Evolutionary conservation across 2,888 invertebrate genomes (phyloP).

Genomic region (Coecobrya sp.): DNA sequence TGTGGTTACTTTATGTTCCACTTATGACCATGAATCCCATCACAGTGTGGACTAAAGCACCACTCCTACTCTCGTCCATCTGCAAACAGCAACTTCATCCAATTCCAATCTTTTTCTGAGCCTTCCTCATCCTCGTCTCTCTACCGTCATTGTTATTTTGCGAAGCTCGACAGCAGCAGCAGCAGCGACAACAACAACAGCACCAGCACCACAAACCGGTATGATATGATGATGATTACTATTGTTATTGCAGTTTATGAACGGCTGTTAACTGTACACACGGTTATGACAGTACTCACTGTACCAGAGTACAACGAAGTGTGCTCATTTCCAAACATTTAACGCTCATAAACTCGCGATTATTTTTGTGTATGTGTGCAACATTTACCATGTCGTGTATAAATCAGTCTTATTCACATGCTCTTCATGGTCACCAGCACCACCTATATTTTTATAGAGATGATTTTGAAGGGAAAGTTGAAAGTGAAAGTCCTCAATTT

Average conservation of each 20-base stretch:
- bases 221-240: slow-evolving; percentile 46
- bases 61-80: neutral
- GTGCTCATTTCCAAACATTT: slow-evolving; percentile 1
- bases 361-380: neutral
- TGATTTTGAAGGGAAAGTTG: neutral
- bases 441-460: slow-evolving; percentile 30
- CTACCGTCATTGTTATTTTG: neutral
- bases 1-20: slow-evolving; percentile 61
- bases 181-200: neutral
- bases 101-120: slow-evolving; percentile 28
- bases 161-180: neutral
- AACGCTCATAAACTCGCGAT: slow-evolving; percentile 43
- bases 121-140: slow-evolving; percentile 23
- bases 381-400: neutral
- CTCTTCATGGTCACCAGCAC: neutral
- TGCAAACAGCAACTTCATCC: slow-evolving; percentile 26
- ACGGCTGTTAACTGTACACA: slow-evolving; percentile 15
- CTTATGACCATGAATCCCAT: slow-evolving; percentile 61
- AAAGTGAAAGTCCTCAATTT: neutral
- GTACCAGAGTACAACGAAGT: neutral
- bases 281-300: slow-evolving; percentile 40
- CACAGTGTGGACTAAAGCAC: slow-evolving; percentile 39
- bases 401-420: slow-evolving; percentile 11
- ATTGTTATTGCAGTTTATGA: slow-evolving; percentile 48
- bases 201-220: neutral